Base-by-base conservation (phyloP, 2,113 vertebrate genomes). In the Pavo muticus region DNA sequence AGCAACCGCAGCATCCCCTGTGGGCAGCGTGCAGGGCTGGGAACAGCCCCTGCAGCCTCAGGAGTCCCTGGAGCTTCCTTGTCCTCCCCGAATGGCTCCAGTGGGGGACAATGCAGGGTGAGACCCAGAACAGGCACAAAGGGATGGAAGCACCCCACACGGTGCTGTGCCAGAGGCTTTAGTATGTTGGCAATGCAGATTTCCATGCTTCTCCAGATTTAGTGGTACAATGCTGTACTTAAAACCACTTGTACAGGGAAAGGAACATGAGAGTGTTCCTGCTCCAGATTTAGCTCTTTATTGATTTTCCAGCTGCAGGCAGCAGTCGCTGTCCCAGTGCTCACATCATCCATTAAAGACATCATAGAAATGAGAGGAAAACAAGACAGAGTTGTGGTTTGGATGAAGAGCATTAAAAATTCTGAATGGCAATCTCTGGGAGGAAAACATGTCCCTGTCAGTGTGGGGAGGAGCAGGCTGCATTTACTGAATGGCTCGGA, bases 251-350 rank as follows among this genome's bases (percentile, higher is more conserved):
- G 42, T 16, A 64, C 45, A 63, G 37, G 16, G 32, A 60, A 73
- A 47, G 54, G 76, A 87, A 45, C 25, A 78, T 3, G 4, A 52
- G 25, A 54, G 7, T 50, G 56, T 70, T 76, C 20, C 56, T 7
- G 3, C 44, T 94, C 88, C 91, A 60, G 12, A 78, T 92, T 75
- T 92, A 94, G 69, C 19, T 78, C 72, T 80, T 82, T 61, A 94
- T 94, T 88, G 86, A 91, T 96, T 94, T 94, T 75, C 84, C 65
- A 84, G 80, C 61, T 96, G 69, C 73, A 64, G 59, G 64, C 83
- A 90, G 80, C 88, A 72, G 76, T 74, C 11, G 0, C 40, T 80
- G 56, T 81, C 88, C 61, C 69, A 72, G 30, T 2, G 52, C 69
- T 90, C 69, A 69, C 77, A 69, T 76, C 60, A 79, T 57, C 67